Evolutionary conservation across 2,888 invertebrate species (phyloP).

Genomic region (Hyalella azteca): DNA sequence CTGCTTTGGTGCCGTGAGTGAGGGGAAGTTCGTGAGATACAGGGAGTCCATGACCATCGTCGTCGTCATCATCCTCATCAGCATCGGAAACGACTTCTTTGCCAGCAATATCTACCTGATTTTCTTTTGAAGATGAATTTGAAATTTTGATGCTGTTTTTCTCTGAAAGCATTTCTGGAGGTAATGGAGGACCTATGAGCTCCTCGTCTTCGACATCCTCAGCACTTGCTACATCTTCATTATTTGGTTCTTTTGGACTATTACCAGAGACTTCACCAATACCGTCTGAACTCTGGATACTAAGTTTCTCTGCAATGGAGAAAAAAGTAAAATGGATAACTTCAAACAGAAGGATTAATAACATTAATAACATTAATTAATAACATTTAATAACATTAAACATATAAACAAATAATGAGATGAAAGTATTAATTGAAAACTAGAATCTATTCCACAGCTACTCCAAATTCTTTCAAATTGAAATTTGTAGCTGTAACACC

Average conservation of each 20-base stretch:
- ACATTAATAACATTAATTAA: too few relatives aligned
- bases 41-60: constrained; percentile 65
- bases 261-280: background rate
- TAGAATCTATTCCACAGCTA: too few relatives aligned
- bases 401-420: too few relatives aligned
- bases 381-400: too few relatives aligned
- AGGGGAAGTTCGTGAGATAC: constrained; percentile 72
- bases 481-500: too few relatives aligned
- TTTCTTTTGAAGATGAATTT: constrained; percentile 51
- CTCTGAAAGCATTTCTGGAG: constrained; percentile 64
- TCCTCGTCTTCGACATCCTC: constrained; percentile 66
- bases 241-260: background rate
- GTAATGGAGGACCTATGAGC: constrained; percentile 69
- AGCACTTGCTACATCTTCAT: background rate
- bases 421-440: too few relatives aligned
- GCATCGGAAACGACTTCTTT: constrained; percentile 40
- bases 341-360: background rate
- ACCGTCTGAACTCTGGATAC: constrained; percentile 37
- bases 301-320: constrained; percentile 45
- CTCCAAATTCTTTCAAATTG: too few relatives aligned
- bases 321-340: background rate
- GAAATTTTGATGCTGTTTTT: constrained; percentile 61
- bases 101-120: too few relatives aligned
- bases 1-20: constrained; percentile 87
- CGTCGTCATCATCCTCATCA: constrained; percentile 59